Conservation (phyloP, 2,888 invertebrate species). For the Eristalis arbustorum region DNA sequence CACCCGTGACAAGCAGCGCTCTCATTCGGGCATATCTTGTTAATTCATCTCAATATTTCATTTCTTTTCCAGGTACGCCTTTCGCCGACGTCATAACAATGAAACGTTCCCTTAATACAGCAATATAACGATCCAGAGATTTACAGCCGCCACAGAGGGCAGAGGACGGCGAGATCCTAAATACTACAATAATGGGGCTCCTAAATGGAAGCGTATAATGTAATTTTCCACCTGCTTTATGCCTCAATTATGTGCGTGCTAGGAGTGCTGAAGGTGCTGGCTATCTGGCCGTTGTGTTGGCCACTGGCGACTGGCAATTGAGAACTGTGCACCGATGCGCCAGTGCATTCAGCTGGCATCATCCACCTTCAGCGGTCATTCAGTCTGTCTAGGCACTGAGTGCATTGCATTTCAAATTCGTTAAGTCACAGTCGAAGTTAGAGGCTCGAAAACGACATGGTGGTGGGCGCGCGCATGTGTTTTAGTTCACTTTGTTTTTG, state of each 20-base stretch:
- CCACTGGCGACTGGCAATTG: neutral
- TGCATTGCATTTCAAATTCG: conserved; percentile 40
- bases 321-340: conserved; percentile 20
- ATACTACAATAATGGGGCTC: conserved; percentile 66
- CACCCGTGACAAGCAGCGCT: conserved; percentile 23
- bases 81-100: conserved; percentile 63
- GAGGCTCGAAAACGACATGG: conserved; percentile 25
- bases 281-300: conserved; percentile 1
- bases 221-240: conserved; percentile 71
- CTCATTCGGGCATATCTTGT: conserved; percentile 41
- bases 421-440: conserved; percentile 5
- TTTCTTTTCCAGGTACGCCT: conserved; percentile 66
- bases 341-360: conserved; percentile 54
- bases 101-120: conserved; percentile 54
- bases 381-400: conserved; percentile 29
- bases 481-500: conserved; percentile 47
- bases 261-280: conserved; percentile 52
- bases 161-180: conserved; percentile 50
- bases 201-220: conserved; percentile 65
- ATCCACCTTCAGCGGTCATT: conserved; percentile 30
- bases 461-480: conserved; percentile 61
- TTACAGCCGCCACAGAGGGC: conserved; percentile 46
- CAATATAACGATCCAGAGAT: conserved; percentile 56
- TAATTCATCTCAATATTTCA: conserved; percentile 66
- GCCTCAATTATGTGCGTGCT: conserved; percentile 68